Conservation (phyloP, 2,888 invertebrate species). For the Sicus ferrugineus region DNA sequence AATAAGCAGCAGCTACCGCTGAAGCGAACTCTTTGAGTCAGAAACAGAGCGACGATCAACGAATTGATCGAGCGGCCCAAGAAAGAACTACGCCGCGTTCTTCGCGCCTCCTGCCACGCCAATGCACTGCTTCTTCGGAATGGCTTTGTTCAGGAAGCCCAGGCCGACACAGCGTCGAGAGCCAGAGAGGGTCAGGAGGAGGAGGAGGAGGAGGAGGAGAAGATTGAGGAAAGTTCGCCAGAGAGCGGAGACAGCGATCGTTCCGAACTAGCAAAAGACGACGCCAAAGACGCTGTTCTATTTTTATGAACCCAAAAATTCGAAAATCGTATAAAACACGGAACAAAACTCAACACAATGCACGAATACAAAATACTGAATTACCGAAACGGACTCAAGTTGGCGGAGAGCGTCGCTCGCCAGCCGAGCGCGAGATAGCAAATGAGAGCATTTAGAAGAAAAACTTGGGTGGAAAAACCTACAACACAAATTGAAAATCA, state of each 20-base stretch:
- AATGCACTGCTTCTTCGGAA: slow-evolving; percentile 27
- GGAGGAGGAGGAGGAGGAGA: slow-evolving; percentile 14
- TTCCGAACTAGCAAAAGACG: slow-evolving; percentile 12
- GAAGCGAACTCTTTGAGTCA: slow-evolving; percentile 25
- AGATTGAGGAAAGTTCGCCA: background rate
- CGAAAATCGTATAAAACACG: slow-evolving; percentile 44
- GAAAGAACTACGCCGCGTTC: slow-evolving; percentile 21
- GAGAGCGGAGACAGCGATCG: background rate
- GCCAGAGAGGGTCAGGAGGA: slow-evolving; percentile 31
- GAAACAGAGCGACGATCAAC: slow-evolving; percentile 27
- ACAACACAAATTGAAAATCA: slow-evolving; percentile 25
- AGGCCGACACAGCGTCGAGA: background rate
- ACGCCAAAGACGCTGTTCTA: slow-evolving; percentile 34
- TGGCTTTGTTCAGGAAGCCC: slow-evolving; percentile 2
- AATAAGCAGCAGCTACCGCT: slow-evolving; percentile 4
- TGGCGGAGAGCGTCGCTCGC: slow-evolving; percentile 48
- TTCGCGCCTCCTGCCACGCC: slow-evolving; percentile 20
- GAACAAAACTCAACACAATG: slow-evolving; percentile 42
- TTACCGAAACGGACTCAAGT: slow-evolving; percentile 58
- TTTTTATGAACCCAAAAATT: slow-evolving; percentile 35
- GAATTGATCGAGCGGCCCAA: slow-evolving; percentile 35
- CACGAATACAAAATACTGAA: slow-evolving; percentile 53
- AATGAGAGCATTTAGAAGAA: slow-evolving; percentile 12
- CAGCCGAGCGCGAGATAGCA: slow-evolving; percentile 18
- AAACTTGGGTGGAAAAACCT: slow-evolving; percentile 27